Evolutionary conservation across 2,888 invertebrate species (phyloP).

Genomic region (Crepidodera aurea): DNA sequence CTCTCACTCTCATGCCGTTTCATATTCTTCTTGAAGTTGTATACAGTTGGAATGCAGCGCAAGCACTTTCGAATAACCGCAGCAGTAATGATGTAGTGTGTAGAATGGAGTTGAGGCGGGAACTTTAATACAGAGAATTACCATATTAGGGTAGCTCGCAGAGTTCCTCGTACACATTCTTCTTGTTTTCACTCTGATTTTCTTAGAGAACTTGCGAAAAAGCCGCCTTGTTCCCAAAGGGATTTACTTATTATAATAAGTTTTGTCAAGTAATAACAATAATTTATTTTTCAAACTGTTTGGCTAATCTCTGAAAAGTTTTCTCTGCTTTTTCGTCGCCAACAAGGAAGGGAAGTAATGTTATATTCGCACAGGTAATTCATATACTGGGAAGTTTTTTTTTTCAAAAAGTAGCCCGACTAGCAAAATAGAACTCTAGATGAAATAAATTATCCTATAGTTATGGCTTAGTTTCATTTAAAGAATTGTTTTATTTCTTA

Average conservation of each 20-base stretch:
- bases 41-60: conserved; percentile 44
- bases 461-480: no score
- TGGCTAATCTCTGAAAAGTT: conserved; percentile 4
- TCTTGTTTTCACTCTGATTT: conserved; percentile 26
- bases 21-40: conserved; percentile 42
- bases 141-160: conserved; percentile 22
- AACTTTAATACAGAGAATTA: conserved; percentile 33
- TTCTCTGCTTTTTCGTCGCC: background rate
- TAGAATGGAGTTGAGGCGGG: conserved; percentile 47
- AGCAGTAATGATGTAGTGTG: conserved; percentile 53
- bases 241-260: conserved; percentile 23
- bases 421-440: no score
- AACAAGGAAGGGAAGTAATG: background rate
- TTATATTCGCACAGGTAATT: no score
- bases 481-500: no score
- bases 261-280: conserved; percentile 27
- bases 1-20: conserved; percentile 25
- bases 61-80: conserved; percentile 47
- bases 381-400: no score
- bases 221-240: conserved; percentile 20
- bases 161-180: conserved; percentile 21
- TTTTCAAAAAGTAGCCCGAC: no score
- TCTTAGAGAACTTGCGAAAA: conserved; percentile 23
- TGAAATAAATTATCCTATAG: no score
- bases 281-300: conserved; percentile 21